phyloP scores from a whole-genome alignment of 2,113 vertebrate genomes.

The Pionites leucogaster region DNA sequence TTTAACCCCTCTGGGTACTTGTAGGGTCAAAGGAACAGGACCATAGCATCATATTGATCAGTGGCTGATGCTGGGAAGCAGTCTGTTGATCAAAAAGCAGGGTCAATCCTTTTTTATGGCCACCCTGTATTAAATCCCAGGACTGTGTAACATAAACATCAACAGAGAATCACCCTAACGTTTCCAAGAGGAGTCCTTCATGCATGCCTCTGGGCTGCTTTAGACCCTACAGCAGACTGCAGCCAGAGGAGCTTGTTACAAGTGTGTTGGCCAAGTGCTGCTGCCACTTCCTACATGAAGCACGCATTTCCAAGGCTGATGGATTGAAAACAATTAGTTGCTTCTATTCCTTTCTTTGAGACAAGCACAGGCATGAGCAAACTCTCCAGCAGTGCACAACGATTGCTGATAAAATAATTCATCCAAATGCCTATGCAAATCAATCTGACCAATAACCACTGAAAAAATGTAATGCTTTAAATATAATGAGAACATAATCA shows the following conservation, averaged over 20 bases:
- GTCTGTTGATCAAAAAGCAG: neutral
- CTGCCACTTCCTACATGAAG: neutral
- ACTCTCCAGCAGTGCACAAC: neutral
- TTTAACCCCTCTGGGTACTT: neutral
- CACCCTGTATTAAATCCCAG: neutral
- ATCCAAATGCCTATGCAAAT: slow-evolving; percentile 1
- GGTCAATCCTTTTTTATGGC: neutral
- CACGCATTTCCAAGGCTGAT: neutral
- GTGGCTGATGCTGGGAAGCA: neutral
- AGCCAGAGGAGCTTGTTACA: neutral
- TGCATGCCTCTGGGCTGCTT: neutral
- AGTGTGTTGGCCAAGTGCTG: neutral
- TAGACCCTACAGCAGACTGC: neutral
- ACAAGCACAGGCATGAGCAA: neutral
- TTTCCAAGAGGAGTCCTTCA: too few species aligned
- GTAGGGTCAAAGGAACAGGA: neutral
- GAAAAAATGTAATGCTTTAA: slow-evolving; percentile 5
- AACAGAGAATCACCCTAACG: neutral
- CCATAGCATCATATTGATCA: neutral
- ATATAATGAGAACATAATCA: slow-evolving; percentile 36
- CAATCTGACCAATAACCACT: neutral
- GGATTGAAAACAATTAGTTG: neutral
- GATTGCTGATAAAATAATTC: slow-evolving; percentile 23
- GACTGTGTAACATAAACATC: too few species aligned
- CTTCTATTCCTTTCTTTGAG: neutral